Evolutionary conservation across 1,140 invertebrate species (phyloP).

Genomic region (Drosophila littoralis): DNA sequence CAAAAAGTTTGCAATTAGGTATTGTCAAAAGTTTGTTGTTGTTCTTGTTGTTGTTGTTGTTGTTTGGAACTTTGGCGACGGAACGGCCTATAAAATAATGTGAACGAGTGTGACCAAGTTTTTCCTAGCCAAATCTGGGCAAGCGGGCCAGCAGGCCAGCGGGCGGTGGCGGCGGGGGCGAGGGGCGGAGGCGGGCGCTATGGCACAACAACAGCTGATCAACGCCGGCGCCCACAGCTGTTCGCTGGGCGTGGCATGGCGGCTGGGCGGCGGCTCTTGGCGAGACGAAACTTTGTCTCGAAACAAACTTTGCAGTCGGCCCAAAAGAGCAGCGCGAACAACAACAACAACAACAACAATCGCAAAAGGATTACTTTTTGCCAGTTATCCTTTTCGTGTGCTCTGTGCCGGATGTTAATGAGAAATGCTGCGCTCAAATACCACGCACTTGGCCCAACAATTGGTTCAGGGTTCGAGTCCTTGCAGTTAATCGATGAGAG

Average conservation of each 20-base stretch:
- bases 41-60: constrained; percentile 58
- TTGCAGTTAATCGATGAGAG: too few species aligned
- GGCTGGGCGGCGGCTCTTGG: not conserved
- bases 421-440: too few species aligned
- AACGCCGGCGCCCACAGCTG: constrained; percentile 24
- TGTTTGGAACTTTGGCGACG: constrained; percentile 70
- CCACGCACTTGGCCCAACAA: too few species aligned
- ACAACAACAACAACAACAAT: constrained; percentile 27
- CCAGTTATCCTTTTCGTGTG: too few species aligned
- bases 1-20: constrained; percentile 81
- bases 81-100: constrained; percentile 71
- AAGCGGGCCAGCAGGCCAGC: constrained; percentile 3
- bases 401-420: too few species aligned
- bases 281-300: constrained; percentile 70
- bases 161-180: not conserved
- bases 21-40: constrained; percentile 78
- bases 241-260: constrained; percentile 8
- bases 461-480: too few species aligned
- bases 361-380: too few species aligned
- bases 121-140: constrained; percentile 38
- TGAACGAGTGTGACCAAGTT: constrained; percentile 54
- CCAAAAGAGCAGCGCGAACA: constrained; percentile 28
- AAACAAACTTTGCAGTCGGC: constrained; percentile 64
- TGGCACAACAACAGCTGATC: constrained; percentile 58
- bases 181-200: not conserved